Percentiles rank a stretch among this genome's conserved stretches.
Evolutionary conservation across 2,888 invertebrate genomes (phyloP).

Genomic region (Meloe dianella): DNA sequence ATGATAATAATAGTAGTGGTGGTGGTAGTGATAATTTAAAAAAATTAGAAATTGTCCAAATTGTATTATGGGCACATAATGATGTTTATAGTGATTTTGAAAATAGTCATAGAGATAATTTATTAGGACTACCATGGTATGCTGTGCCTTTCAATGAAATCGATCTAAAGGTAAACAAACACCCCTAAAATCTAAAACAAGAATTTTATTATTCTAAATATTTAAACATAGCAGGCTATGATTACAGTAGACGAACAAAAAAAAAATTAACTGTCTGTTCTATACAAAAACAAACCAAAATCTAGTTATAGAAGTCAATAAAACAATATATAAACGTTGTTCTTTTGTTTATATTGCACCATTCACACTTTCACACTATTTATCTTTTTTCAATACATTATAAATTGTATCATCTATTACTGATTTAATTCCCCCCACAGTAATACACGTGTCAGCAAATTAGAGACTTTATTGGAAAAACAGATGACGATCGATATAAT

Average conservation of each 20-base stretch:
- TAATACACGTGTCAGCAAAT: constrained; percentile 28
- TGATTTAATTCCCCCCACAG: constrained; percentile 8
- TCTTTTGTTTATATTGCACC: neutral
- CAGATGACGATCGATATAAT: neutral
- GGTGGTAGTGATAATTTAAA: constrained; percentile 45
- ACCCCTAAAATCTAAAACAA: neutral
- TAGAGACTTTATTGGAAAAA: neutral
- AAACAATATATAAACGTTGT: neutral
- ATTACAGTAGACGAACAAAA: too few species aligned
- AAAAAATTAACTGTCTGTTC: neutral
- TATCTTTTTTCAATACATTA: neutral
- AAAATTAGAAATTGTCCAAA: constrained; percentile 69
- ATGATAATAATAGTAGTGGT: constrained; percentile 40
- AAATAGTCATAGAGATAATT: constrained; percentile 67
- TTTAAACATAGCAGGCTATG: neutral
- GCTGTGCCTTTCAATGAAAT: constrained; percentile 75
- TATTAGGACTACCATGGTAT: constrained; percentile 73
- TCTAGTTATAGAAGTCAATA: constrained; percentile 1
- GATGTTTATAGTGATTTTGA: constrained; percentile 70
- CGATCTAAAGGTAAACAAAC: constrained; percentile 68
- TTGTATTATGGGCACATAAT: constrained; percentile 72
- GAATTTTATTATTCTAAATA: neutral
- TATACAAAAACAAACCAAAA: too few species aligned
- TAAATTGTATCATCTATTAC: neutral
- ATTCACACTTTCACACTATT: neutral